Base-by-base conservation (phyloP, 2,888 invertebrate species). In the Acanthopleura granulata region DNA sequence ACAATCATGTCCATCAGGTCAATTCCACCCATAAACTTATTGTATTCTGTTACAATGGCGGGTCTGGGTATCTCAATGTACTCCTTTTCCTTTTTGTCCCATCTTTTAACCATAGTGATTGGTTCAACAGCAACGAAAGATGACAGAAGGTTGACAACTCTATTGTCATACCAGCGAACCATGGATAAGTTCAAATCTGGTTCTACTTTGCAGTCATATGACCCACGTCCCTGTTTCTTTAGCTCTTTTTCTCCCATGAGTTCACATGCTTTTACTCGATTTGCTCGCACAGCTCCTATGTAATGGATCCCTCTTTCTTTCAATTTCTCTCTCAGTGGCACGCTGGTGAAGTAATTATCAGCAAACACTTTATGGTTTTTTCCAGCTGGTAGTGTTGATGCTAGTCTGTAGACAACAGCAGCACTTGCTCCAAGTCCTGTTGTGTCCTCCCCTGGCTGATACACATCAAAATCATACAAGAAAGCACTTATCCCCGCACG, bases 141-240 rank as follows among this genome's bases (percentile, higher is more conserved):
- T 16, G 76, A 66, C 1, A 76, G 4, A 6, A 76, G 62, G 12
- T 57, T 74, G 9, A 75, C 75, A 69, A 30, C 30, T 27, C 70
- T 74, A 50, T 72, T 77, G 61, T 77, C 77, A 51, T 72, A 73
- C 77, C 77, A 77, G 50, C 74, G 57, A 1, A 72, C 76, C 71
- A 62, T 71, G 62, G 77, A 69, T n/a, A 66, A 50, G n/a, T 62
- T 75, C 25, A 30, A 40, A 29, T 71, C 72, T 30, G 51, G 51
- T 18, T 76, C 71, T 16, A 77, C 69, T 27, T 40, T 50, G 50
- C 30, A 72, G 73, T 73, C 75, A n/a, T 51, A 27, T 69, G 73
- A 27, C 30, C 77, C 77, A 30, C 75, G 49, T 22, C 72, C 75
- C 29, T 57, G 49, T 71, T 71, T 50, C 72, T 76, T 74, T 70